A percentile compares a stretch with the other conserved stretches of the same genome.
Conservation (phyloP, 2,888 invertebrate genomes). For the Lasioglossum vierecki region DNA sequence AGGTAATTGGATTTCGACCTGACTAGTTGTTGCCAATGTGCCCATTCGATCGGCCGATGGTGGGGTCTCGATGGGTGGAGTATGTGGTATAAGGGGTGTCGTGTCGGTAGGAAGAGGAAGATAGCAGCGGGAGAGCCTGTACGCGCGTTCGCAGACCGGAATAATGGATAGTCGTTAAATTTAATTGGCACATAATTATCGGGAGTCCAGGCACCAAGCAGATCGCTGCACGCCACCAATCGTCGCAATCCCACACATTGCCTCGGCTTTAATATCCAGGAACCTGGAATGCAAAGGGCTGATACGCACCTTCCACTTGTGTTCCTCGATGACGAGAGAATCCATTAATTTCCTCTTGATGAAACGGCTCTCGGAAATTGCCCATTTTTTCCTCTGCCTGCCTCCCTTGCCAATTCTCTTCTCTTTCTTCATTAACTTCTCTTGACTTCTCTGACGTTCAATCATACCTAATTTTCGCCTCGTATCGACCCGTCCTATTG, state of each 20-base stretch:
- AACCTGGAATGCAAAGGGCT: slow-evolving; percentile 63
- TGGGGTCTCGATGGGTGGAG: slow-evolving; percentile 19
- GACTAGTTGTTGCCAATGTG: slow-evolving; percentile 66
- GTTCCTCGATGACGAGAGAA: slow-evolving; percentile 35
- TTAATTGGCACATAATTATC: slow-evolving; percentile 82
- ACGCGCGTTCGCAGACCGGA: slow-evolving; percentile 71
- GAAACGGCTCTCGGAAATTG: slow-evolving; percentile 67
- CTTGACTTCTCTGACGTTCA: not conserved
- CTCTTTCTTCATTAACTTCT: not conserved
- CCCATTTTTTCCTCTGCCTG: slow-evolving; percentile 24
- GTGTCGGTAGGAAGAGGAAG: slow-evolving; percentile 52
- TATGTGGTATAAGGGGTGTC: slow-evolving; percentile 43
- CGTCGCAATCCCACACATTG: slow-evolving; percentile 70
- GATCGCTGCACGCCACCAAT: slow-evolving; percentile 70
- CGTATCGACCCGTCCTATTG: not conserved
- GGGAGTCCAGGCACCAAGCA: slow-evolving; percentile 65
- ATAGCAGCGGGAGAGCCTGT: slow-evolving; percentile 35
- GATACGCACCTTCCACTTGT: slow-evolving; percentile 46
- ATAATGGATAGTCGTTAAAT: slow-evolving; percentile 81
- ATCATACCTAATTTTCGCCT: not conserved
- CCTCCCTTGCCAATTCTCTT: not conserved
- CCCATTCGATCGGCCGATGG: slow-evolving; percentile 44
- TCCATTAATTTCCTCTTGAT: slow-evolving; percentile 54
- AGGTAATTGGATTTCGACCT: slow-evolving; percentile 80
- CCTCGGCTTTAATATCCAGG: slow-evolving; percentile 75